Evolutionary conservation across 2,113 vertebrate genomes (phyloP), one percentile per base, ranked within the genome.

Genomic region (Myocastor coypus): DNA sequence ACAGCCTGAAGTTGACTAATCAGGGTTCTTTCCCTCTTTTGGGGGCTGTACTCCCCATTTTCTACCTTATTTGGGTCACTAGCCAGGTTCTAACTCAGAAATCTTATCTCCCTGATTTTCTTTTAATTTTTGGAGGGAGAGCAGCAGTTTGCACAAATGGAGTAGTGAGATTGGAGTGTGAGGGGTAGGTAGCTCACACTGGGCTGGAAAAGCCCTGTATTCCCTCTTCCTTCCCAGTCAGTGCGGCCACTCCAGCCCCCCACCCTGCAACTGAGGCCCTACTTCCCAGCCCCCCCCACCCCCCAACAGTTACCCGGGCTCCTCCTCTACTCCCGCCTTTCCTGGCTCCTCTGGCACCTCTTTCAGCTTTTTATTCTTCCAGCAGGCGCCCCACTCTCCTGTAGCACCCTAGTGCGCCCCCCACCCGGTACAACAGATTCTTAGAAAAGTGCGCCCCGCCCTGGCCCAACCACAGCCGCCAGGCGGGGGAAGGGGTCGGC

Each of bases 401-500:
- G 94, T 63, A 83, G 96, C 91, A 96, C 96, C 94, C 94, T 61
- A 85, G 96, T 97, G 91, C 66, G 71, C 86, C 96, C 97, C 96
- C 94, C 87, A 71, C 85, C 90, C 96, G 6, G 90, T 80, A 97
- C 96, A 96, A 94, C 71, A 94, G 96, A 97, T 97, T 97, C 97
- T 97, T 97, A 97, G 96, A 98, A 97, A 97, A 97, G 92, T 75
- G 97, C 85, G 90, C 96, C 96, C 96, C 97, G 55, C 97, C 97
- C 97, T 90, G 96, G 97, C 95, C 90, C 90, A 78, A 94, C 96
- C 94, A 37, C 95, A 68, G 92, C 96, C 73, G 84, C 89, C 93
- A 37, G 95, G 97, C 64, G 96, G 95, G 96, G 96, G 82, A 94
- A 93, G 92, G 97, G 97, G 93, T 92, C 87, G 87, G 69, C 78